A percentile compares a stretch with the other conserved stretches of the same genome.
These are phyloP conservation scores for Corythornis cristatus DNA, from an alignment of 2,113 vertebrate genomes.

Conservation along the genomic window DNA sequence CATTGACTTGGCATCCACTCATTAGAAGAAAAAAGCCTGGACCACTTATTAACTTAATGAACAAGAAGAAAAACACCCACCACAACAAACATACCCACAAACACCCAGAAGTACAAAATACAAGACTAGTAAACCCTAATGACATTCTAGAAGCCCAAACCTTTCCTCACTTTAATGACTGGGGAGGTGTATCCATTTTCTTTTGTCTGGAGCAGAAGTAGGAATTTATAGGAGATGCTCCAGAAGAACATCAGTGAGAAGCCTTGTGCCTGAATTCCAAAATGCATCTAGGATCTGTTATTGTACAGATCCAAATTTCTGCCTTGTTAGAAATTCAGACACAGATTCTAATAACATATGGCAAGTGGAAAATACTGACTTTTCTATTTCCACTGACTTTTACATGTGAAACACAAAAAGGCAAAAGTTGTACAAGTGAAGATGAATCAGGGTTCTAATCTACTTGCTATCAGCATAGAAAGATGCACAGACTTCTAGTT, in stretches of 20 bases:
- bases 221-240: not conserved
- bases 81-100: not conserved
- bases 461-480: not conserved
- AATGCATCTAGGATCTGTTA: not conserved
- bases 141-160: not conserved
- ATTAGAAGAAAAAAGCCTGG: not conserved
- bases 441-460: not conserved
- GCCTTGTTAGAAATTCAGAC: not conserved
- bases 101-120: not conserved
- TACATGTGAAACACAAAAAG: not conserved
- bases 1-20: not conserved
- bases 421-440: not conserved
- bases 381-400: not conserved
- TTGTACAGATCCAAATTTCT: not conserved
- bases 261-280: not conserved
- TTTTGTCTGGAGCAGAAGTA: not conserved
- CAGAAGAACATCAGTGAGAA: not conserved
- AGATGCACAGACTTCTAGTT: not conserved
- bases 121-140: not conserved
- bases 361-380: not conserved
- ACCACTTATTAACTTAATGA: not conserved
- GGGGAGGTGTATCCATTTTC: not conserved
- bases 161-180: not conserved
- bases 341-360: not conserved
- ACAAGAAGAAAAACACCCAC: not conserved